Base-by-base conservation (phyloP, 2,888 invertebrate species). In the Lasioglossum leucozonium region DNA sequence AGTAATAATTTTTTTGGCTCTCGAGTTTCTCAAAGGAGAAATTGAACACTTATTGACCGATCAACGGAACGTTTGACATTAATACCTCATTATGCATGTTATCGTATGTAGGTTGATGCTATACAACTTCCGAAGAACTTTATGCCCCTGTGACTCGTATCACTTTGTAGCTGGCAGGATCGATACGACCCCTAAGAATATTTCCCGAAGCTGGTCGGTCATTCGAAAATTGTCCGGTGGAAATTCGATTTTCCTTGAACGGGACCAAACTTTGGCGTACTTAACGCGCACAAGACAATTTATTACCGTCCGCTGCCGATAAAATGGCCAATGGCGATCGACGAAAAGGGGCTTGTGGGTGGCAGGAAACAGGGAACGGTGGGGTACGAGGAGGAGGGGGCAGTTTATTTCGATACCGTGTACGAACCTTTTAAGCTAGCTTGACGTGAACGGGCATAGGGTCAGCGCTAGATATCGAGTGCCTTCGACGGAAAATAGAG, bases 401-500 rank as follows among this genome's bases (percentile, higher is more conserved):
- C 65, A 65, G 37, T 58, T 75, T 55, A 55, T 80, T 80, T 75
- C 69, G 75, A 42, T 72, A 72, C 62, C 72, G 42, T 58, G 67
- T 74, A 74, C 67, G 30, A 55, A 76, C 42, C 55, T 71, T 76
- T 80, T 72, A 82, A 82, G 72, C 51, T 30, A 44, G 18, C 69
- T 30, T 71, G 69, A 74, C 78, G 30, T 26, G 74, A 42, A 62
- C 42, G 26, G 76, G 40, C 65, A 30, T 37, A 73, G 73, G 76
- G 40, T 77, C 77, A 74, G 34, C 72, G 74, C 47, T 74, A 74
- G 44, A 76, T 47, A 67, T 65, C 77, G 58, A 67, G 82, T 72
- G 80, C 44, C 83, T 79, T 77, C 62, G 72, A n/a, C 34, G 47
- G 69, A 75, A 83, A 82, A 87, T 87, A 79, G 79, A 82, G 55